Evolutionary conservation across 1,140 invertebrate genomes (phyloP).

Genomic region (Idris sp.): DNA sequence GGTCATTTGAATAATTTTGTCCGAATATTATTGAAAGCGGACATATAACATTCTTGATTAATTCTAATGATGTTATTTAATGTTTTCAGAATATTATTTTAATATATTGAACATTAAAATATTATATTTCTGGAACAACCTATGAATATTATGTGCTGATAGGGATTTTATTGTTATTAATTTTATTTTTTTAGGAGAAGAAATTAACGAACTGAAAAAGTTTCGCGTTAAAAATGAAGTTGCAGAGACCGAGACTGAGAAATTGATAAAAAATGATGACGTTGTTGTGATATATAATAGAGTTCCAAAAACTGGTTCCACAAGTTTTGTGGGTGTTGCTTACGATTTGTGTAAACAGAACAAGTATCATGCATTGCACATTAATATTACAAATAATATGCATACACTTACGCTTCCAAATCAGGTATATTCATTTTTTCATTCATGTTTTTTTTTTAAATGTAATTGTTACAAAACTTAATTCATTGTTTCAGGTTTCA

Average conservation of each 20-base stretch:
- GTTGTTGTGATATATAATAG: constrained; percentile 95
- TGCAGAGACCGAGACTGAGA: constrained; percentile 17
- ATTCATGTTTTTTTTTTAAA: no score
- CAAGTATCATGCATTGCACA: constrained; percentile 95
- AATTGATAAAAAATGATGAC: constrained; percentile 76
- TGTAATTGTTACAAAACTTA: no score
- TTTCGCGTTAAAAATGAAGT: constrained; percentile 60
- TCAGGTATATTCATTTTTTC: constrained; percentile 82
- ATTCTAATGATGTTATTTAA: no score
- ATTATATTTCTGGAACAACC: no score
- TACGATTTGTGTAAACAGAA: constrained; percentile 97
- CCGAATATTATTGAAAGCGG: no score
- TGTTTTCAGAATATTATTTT: no score
- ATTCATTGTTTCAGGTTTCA: constrained; percentile 80
- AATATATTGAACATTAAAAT: no score
- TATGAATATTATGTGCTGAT: no score
- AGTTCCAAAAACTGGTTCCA: constrained; percentile 99
- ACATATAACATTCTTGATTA: no score
- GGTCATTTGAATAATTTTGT: no score
- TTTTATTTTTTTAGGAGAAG: constrained; percentile 65
- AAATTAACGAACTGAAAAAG: constrained; percentile 62
- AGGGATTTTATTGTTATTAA: not conserved
- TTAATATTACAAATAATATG: constrained; percentile 97
- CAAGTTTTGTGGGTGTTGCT: constrained; percentile 97
- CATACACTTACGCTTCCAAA: constrained; percentile 94